Conservation (phyloP, 2,113 vertebrate genomes). For the Mungos mungo region DNA sequence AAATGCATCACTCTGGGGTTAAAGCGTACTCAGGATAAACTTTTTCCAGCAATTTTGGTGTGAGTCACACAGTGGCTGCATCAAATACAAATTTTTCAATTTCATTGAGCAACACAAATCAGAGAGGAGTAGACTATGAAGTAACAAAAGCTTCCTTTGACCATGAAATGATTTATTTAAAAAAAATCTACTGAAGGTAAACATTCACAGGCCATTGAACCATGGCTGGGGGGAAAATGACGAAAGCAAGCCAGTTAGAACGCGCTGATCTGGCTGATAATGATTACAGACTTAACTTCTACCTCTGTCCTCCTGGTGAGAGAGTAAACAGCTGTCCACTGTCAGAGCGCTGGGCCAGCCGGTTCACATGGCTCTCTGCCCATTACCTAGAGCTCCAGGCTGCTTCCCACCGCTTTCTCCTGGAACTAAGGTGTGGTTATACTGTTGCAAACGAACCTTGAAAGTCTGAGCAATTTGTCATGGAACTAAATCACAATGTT, state of each 20-base stretch:
- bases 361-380: not conserved
- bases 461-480: not conserved
- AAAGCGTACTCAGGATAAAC: not conserved
- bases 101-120: not conserved
- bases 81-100: not conserved
- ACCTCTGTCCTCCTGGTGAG: not conserved
- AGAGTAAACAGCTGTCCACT: conserved; percentile 43
- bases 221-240: not conserved
- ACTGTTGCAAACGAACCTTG: not conserved
- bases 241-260: not conserved
- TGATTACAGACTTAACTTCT: conserved; percentile 40
- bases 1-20: not conserved
- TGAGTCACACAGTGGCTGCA: not conserved
- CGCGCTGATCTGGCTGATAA: not conserved
- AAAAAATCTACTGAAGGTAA: conserved; percentile 53
- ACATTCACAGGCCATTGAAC: conserved; percentile 53
- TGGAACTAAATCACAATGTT: not conserved
- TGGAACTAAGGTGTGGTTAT: not conserved
- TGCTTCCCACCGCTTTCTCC: not conserved
- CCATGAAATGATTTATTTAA: conserved; percentile 52
- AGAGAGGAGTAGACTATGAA: not conserved
- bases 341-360: not conserved
- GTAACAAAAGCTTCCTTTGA: conserved; percentile 63
- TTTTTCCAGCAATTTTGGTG: conserved; percentile 9
- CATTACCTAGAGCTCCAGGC: not conserved